Base-by-base conservation (phyloP, 2,113 vertebrate genomes). In the Vanacampus margaritifer region DNA sequence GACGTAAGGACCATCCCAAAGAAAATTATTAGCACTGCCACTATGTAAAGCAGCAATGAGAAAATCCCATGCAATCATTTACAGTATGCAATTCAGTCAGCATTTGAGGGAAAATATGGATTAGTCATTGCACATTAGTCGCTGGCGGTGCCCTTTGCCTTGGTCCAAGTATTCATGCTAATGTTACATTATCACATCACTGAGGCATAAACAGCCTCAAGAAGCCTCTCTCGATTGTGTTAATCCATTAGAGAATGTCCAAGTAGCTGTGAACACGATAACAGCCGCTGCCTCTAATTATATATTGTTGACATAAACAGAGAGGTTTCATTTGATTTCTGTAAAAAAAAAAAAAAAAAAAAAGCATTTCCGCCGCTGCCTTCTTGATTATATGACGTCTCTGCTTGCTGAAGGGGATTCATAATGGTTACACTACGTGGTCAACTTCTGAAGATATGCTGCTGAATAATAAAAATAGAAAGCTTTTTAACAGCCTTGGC, bases 361-460 rank as follows among this genome's bases (percentile, higher is more conserved):
- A n/a, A 50, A 50, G 16, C 50, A 57, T 17, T 45, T 45, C 14
- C 46, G 69, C 53, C 46, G 68, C 51, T 70, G 54, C 43, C 70
- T 61, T 58, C 68, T 59, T 73, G 68, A 77, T 79, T 12, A 65
- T 39, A 76, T 24, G 53, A 82, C 80, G 71, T 83, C 23, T 45
- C 43, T 65, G 61, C 23, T 10, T 65, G 61, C 23, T 10, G 56
- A 17, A 51, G 45, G 61, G 41, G 37, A 78, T 82, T 78, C 76
- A 80, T 78, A 71, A 74, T 78, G 77, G 67, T 65, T 71, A 43
- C 35, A 24, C 50, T 26, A 35, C 24, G 68, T 57, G 74, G 74
- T 71, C 81, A 80, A 76, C 78, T 76, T 79, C 71, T 73, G 66
- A 69, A 70, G 60, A 82, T 72, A 81, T 80, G 79, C 68, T 73